Percentiles rank a stretch among this genome's conserved stretches.
Conservation (phyloP, 2,888 invertebrate genomes). For the Reticulitermes lucifugus region DNA sequence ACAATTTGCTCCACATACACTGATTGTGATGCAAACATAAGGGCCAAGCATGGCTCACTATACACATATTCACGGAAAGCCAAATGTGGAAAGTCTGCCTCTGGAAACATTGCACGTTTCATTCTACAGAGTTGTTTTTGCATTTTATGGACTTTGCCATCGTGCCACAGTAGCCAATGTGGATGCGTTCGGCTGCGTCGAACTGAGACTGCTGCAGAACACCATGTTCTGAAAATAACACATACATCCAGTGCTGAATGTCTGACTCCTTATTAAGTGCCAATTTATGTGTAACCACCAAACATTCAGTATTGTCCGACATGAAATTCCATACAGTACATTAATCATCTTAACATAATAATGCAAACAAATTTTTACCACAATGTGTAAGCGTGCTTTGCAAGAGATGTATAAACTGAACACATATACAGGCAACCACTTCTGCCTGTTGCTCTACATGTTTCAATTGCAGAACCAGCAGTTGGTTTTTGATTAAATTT, state of each 20-base stretch:
- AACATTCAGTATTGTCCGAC: too few relatives aligned
- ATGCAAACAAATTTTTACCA: not conserved
- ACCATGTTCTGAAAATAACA: conserved; percentile 7
- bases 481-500: too few relatives aligned
- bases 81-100: not conserved
- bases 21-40: conserved; percentile 23
- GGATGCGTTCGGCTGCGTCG: conserved; percentile 4
- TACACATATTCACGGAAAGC: conserved; percentile 4
- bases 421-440: too few relatives aligned
- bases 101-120: not conserved
- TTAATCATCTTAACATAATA: too few relatives aligned
- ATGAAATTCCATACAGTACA: too few relatives aligned
- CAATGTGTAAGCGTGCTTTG: not conserved
- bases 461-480: too few relatives aligned
- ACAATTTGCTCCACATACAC: not conserved
- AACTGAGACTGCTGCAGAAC: conserved; percentile 15
- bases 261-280: too few relatives aligned
- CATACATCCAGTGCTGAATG: too few relatives aligned
- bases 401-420: too few relatives aligned
- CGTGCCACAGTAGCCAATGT: conserved; percentile 22
- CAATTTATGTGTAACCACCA: too few relatives aligned
- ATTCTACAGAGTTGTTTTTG: not conserved
- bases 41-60: conserved; percentile 18
- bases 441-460: too few relatives aligned
- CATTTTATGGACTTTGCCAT: not conserved